phyloP scores from a whole-genome alignment of 2,797 vertebrate genomes.

The Falco naumanni region DNA sequence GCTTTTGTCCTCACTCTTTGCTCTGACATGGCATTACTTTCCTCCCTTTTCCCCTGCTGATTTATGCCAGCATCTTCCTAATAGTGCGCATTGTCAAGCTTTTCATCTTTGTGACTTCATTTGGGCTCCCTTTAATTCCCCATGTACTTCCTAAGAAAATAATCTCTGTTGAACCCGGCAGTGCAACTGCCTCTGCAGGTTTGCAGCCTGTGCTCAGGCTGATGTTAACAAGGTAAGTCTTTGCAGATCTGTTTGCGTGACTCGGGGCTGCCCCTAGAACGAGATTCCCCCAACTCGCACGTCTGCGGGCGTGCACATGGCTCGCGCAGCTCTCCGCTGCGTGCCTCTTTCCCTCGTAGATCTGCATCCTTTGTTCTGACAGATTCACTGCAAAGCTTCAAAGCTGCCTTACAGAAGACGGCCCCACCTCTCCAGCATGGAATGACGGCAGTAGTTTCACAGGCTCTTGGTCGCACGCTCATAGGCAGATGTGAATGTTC shows the following conservation, averaged over 20 bases:
- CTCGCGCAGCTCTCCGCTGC: background rate
- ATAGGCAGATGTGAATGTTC: background rate
- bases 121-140: slow-evolving; percentile 4
- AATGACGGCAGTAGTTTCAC: background rate
- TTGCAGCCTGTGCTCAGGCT: background rate
- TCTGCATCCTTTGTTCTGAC: slow-evolving; percentile 12
- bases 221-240: background rate
- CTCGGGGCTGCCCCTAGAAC: background rate
- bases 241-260: background rate
- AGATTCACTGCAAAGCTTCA: background rate
- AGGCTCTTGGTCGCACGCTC: background rate
- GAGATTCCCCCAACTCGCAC: background rate
- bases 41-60: background rate
- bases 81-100: background rate
- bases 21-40: background rate
- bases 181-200: background rate
- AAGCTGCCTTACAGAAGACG: background rate
- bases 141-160: background rate
- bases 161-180: background rate
- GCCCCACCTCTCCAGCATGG: background rate
- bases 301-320: background rate
- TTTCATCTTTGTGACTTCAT: background rate
- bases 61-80: background rate
- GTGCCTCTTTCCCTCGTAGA: background rate
- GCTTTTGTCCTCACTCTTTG: background rate